A percentile compares a stretch with the other conserved stretches of the same genome.
phyloP scores from a whole-genome alignment of 2,888 invertebrate genomes.

The Sympetrum striolatum region DNA sequence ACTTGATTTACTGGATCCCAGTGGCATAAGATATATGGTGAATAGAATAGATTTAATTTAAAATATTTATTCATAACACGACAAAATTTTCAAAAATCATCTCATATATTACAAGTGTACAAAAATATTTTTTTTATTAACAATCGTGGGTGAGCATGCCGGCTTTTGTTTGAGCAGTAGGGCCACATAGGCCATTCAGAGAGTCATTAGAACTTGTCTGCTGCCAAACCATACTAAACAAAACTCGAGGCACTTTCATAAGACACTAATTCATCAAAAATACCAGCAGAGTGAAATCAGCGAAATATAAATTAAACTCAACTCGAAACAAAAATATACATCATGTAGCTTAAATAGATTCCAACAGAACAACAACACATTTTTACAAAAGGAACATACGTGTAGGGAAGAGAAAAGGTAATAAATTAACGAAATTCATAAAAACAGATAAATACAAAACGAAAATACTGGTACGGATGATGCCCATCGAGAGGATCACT shows the following conservation, averaged over 20 bases:
- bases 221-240: too few relatives aligned
- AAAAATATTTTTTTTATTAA: too few relatives aligned
- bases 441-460: background rate
- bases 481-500: background rate
- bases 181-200: too few relatives aligned
- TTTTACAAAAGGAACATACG: background rate
- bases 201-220: too few relatives aligned
- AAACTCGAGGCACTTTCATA: background rate
- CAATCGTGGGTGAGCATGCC: too few relatives aligned
- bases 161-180: too few relatives aligned
- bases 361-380: background rate
- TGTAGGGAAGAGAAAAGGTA: background rate
- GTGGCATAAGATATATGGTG: too few relatives aligned
- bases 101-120: background rate
- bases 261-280: background rate
- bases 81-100: background rate
- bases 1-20: too few relatives aligned
- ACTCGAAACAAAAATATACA: background rate
- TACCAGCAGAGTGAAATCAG: background rate
- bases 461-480: background rate
- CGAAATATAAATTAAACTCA: background rate
- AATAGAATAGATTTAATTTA: background rate
- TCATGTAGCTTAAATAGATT: too few relatives aligned
- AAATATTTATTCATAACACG: constrained; percentile 20
- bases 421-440: background rate